Evolutionary conservation across 2,888 invertebrate species (phyloP).

Genomic region (Latrodectus hesperus): DNA sequence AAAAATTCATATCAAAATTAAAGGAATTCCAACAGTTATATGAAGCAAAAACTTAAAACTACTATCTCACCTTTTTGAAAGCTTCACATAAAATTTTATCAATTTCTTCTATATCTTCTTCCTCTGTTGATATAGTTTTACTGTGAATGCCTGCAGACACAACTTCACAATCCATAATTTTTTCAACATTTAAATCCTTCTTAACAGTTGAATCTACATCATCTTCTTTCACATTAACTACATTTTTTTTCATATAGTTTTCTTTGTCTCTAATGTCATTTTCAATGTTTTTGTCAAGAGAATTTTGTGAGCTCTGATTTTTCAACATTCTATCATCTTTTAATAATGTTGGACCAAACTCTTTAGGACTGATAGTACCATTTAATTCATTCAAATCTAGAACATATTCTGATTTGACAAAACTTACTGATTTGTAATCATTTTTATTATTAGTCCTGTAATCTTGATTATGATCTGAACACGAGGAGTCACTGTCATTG

Average conservation of each 20-base stretch:
- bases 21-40: too few species aligned
- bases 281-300: too few species aligned
- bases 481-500: constrained; percentile 10
- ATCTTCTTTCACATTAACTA: not conserved
- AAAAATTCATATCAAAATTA: too few species aligned
- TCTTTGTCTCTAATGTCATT: too few species aligned
- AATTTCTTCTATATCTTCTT: constrained; percentile 69
- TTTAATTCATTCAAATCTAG: constrained; percentile 66
- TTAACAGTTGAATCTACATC: not conserved
- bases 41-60: too few species aligned
- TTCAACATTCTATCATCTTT: not conserved
- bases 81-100: constrained; percentile 68
- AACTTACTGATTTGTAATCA: constrained; percentile 49
- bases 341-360: not conserved
- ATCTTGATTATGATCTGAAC: not conserved
- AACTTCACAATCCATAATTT: not conserved
- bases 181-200: not conserved
- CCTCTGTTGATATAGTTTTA: not conserved
- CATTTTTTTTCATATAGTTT: not conserved
- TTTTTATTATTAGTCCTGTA: not conserved
- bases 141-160: too few species aligned
- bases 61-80: constrained; percentile 60
- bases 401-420: constrained; percentile 69
- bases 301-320: too few species aligned
- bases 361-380: not conserved